phyloP scores from a whole-genome alignment of 2,888 invertebrate species.

The Galerucella calmariensis region DNA sequence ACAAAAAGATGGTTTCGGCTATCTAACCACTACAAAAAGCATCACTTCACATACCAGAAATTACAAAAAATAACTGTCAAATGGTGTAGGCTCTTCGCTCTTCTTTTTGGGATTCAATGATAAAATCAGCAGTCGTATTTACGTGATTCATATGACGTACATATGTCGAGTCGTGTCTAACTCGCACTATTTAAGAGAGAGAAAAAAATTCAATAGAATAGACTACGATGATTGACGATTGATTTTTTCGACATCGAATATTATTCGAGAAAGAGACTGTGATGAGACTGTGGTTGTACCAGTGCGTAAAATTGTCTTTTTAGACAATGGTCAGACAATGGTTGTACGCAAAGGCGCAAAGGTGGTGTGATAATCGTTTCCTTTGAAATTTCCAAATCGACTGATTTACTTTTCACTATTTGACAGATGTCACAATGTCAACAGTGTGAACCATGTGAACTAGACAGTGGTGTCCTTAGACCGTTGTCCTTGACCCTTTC shows the following conservation, averaged over 20 bases:
- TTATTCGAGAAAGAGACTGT: not conserved
- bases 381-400: too few relatives aligned
- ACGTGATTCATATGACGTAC: not conserved
- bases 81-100: not conserved
- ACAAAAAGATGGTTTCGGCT: conserved; percentile 15
- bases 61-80: conserved; percentile 8
- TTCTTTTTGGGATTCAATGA: not conserved
- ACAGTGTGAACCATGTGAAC: not conserved
- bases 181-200: not conserved
- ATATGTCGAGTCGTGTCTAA: not conserved
- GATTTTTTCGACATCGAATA: not conserved
- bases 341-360: too few relatives aligned
- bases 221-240: too few relatives aligned
- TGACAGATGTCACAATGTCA: not conserved
- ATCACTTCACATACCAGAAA: not conserved
- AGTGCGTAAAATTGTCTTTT: too few relatives aligned
- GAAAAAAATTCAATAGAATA: not conserved
- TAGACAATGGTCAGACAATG: too few relatives aligned
- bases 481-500: not conserved
- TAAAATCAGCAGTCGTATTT: not conserved
- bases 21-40: conserved; percentile 11
- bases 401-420: not conserved
- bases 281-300: not conserved
- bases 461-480: not conserved
- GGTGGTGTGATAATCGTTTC: too few relatives aligned